Conservation (phyloP, 1,140 invertebrate genomes). For the Branchinecta lindahli region DNA sequence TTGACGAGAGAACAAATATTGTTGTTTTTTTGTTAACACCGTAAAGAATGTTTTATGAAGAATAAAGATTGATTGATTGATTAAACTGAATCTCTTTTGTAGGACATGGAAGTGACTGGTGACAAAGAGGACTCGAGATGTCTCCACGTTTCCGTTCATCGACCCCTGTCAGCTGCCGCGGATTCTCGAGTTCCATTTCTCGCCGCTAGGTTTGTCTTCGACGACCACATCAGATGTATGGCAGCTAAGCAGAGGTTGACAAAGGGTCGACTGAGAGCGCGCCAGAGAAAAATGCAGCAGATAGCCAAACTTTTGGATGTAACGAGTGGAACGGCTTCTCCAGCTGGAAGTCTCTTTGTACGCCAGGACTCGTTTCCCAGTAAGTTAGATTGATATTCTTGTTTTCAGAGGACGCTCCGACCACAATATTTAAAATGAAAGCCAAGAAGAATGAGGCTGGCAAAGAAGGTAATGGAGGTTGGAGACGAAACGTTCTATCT, state of each 20-base stretch:
- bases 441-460: no score
- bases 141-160: slow-evolving; percentile 84
- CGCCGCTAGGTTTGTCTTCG: slow-evolving; percentile 87
- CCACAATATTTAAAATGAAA: no score
- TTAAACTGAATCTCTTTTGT: slow-evolving; percentile 14
- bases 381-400: background rate
- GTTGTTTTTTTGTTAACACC: no score
- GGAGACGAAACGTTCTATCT: no score
- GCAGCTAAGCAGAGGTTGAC: slow-evolving; percentile 79
- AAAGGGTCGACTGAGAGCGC: slow-evolving; percentile 79
- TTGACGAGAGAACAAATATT: no score
- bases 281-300: slow-evolving; percentile 87
- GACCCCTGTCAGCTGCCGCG: slow-evolving; percentile 46
- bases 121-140: slow-evolving; percentile 95
- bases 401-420: no score
- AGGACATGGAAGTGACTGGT: slow-evolving; percentile 55
- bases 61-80: no score
- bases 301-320: slow-evolving; percentile 83
- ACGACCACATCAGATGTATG: slow-evolving; percentile 97
- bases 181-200: slow-evolving; percentile 51
- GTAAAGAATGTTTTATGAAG: no score
- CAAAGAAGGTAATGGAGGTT: no score
- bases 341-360: slow-evolving; percentile 14
- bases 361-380: slow-evolving; percentile 18
- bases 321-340: slow-evolving; percentile 3